A percentile compares a stretch with the other conserved stretches of the same genome.
Evolutionary conservation across 2,888 invertebrate genomes (phyloP).

Genomic region (Hermaeophaga mercurialis): DNA sequence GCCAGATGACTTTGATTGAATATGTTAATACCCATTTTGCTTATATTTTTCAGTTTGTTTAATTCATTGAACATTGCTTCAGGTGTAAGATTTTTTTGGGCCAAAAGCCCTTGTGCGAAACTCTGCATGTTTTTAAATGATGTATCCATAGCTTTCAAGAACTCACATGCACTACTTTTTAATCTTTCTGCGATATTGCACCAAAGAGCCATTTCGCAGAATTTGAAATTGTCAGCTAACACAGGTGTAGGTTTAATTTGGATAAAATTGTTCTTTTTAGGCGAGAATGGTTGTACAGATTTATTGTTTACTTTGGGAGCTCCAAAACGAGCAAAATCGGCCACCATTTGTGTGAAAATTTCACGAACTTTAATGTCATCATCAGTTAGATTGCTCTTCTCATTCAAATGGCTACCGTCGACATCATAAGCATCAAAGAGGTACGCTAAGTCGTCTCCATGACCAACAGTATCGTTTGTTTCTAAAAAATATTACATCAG

Average conservation of each 20-base stretch:
- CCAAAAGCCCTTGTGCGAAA: conserved; percentile 19
- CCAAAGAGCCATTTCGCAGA: conserved; percentile 74
- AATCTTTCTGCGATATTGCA: conserved; percentile 65
- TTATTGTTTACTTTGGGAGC: conserved; percentile 52
- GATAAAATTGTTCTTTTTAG: conserved; percentile 61
- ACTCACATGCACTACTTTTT: conserved; percentile 61
- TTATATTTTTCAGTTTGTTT: conserved; percentile 4
- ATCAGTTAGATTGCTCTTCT: conserved; percentile 53
- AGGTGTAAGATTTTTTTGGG: conserved; percentile 11
- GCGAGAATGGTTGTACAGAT: conserved; percentile 55
- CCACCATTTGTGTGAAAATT: conserved; percentile 68
- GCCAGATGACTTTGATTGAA: conserved; percentile 10
- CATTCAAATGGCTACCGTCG: conserved; percentile 62
- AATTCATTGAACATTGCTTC: neutral
- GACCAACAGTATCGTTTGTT: conserved; percentile 60
- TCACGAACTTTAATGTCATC: conserved; percentile 70
- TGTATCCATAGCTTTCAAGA: conserved; percentile 47
- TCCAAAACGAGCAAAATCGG: conserved; percentile 68
- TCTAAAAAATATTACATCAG: conserved; percentile 29
- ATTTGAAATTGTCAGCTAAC: conserved; percentile 60
- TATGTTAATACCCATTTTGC: conserved; percentile 11
- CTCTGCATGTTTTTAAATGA: conserved; percentile 37
- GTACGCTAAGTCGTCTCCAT: conserved; percentile 76
- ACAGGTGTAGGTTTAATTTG: conserved; percentile 60
- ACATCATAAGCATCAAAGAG: conserved; percentile 70